Evolutionary conservation across 2,888 invertebrate genomes (phyloP).

Genomic region (Schrankia costaestrigalis): DNA sequence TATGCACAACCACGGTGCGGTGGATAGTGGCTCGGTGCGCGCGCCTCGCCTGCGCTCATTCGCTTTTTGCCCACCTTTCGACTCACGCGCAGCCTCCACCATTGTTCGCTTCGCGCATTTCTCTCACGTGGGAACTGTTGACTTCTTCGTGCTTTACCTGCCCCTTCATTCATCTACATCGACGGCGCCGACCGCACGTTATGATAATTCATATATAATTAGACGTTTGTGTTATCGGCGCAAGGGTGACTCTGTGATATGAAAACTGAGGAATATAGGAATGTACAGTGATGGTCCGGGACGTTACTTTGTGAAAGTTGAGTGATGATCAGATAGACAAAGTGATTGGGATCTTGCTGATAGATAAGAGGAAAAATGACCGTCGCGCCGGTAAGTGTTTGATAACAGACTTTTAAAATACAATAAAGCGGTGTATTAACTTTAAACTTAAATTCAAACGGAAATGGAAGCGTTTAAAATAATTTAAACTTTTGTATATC

Average conservation of each 20-base stretch:
- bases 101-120: conserved; percentile 69
- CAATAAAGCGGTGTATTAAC: neutral
- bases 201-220: conserved; percentile 36
- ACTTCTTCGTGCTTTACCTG: conserved; percentile 66
- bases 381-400: conserved; percentile 62
- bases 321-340: conserved; percentile 69
- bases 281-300: conserved; percentile 49
- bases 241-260: conserved; percentile 43
- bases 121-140: conserved; percentile 73
- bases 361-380: conserved; percentile 64
- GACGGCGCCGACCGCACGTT: conserved; percentile 54
- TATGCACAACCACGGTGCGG: conserved; percentile 29
- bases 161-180: conserved; percentile 51
- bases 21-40: conserved; percentile 36
- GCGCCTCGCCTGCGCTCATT: conserved; percentile 59
- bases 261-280: conserved; percentile 52
- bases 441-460: too few species aligned
- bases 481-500: too few species aligned
- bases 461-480: too few species aligned
- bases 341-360: conserved; percentile 56
- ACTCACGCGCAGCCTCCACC: conserved; percentile 73
- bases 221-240: conserved; percentile 41
- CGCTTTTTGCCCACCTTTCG: conserved; percentile 80
- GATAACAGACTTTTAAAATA: conserved; percentile 15
- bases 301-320: conserved; percentile 57